Percentiles rank a stretch among this genome's conserved stretches.
phyloP scores from a whole-genome alignment of 2,113 vertebrate species.

The Aegotheles bennettii region DNA sequence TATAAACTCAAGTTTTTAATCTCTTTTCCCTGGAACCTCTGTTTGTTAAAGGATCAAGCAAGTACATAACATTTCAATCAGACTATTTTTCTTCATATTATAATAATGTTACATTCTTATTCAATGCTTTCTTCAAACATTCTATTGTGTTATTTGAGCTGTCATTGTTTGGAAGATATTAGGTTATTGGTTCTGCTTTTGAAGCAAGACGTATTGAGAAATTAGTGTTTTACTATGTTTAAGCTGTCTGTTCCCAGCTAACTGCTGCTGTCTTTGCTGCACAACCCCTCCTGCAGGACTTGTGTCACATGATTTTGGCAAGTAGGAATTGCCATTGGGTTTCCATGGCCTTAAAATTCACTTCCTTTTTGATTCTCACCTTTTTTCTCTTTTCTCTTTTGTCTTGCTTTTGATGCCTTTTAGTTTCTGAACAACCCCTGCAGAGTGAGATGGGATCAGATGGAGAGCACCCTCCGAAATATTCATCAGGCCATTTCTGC shows the following conservation, averaged over 20 bases:
- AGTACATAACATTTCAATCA: neutral
- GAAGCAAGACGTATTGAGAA: neutral
- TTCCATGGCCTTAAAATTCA: neutral
- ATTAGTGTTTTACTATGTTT: neutral
- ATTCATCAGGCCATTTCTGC: neutral
- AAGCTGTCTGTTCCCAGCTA: neutral
- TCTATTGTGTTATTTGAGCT: neutral
- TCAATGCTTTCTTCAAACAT: neutral
- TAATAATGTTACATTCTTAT: neutral
- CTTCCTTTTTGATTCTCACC: neutral
- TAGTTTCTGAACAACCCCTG: neutral
- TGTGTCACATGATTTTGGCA: neutral
- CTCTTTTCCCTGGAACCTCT: neutral
- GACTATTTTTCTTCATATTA: neutral
- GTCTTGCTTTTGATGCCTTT: neutral
- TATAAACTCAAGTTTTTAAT: neutral
- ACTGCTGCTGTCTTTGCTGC: neutral
- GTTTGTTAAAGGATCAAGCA: neutral
- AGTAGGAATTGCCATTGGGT: neutral
- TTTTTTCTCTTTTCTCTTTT: neutral
- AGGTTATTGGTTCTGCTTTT: neutral
- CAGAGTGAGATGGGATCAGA: neutral
- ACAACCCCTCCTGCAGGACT: neutral
- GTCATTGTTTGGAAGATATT: neutral
- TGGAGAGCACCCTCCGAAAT: neutral